Percentiles rank a stretch among this genome's conserved stretches.
These are phyloP conservation scores for Reinhardtius hippoglossoides DNA, from an alignment of 2,113 vertebrate species.

Conservation along the genomic window DNA sequence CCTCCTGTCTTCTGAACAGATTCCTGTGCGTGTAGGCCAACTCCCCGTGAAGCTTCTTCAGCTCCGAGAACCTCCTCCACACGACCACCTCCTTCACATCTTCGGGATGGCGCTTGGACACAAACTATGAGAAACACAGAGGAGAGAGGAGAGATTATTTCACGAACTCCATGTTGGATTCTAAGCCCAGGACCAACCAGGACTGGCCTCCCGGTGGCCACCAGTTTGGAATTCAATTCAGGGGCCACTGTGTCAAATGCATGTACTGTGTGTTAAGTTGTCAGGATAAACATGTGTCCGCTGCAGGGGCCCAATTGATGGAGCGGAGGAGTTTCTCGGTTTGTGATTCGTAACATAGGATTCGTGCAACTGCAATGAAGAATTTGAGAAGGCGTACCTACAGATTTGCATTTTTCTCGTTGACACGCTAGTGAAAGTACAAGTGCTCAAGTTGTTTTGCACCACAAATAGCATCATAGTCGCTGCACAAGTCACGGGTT, in stretches of 20 bases:
- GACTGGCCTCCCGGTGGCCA: not conserved
- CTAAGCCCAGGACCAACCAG: not conserved
- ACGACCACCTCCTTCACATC: constrained; percentile 91
- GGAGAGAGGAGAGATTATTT: constrained; percentile 10
- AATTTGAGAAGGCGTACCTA: not conserved
- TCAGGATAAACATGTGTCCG: too few relatives aligned
- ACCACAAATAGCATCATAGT: too few relatives aligned
- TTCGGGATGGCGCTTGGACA: constrained; percentile 87
- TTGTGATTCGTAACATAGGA: not conserved
- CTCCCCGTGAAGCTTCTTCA: constrained; percentile 91
- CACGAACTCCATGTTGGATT: too few relatives aligned
- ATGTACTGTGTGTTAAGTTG: too few relatives aligned
- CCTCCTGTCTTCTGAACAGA: constrained; percentile 89
- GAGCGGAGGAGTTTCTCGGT: too few relatives aligned
- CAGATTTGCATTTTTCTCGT: too few relatives aligned
- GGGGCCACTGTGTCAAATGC: too few relatives aligned
- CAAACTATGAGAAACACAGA: constrained; percentile 80
- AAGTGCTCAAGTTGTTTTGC: too few relatives aligned
- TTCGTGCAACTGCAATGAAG: not conserved
- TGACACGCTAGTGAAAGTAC: too few relatives aligned
- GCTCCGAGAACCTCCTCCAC: constrained; percentile 91
- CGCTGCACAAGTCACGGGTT: not conserved
- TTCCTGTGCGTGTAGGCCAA: constrained; percentile 91
- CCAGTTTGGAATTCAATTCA: not conserved
- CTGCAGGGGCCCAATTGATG: too few relatives aligned